phyloP scores from a whole-genome alignment of 1,140 invertebrate species.

The Melanaphis sacchari region DNA sequence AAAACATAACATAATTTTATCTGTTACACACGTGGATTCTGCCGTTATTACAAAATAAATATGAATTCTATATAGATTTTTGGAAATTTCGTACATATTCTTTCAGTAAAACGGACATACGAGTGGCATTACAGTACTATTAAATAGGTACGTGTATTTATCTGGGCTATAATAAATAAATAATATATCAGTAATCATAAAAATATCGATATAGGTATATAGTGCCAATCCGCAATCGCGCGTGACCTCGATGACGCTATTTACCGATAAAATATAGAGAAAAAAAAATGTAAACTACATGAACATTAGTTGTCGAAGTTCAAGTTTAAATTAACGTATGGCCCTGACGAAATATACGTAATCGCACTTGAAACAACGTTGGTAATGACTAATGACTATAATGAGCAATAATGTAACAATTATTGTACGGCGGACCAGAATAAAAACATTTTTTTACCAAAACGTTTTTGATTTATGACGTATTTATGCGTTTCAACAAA shows the following conservation, averaged over 20 bases:
- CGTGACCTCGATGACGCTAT: conserved; percentile 45
- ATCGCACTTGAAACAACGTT: conserved; percentile 45
- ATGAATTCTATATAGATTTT: not conserved
- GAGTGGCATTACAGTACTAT: not conserved
- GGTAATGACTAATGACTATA: not conserved
- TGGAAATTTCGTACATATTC: not conserved
- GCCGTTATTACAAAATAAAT: not conserved
- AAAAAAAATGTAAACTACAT: not conserved
- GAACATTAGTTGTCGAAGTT: conserved; percentile 45
- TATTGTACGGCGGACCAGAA: not conserved
- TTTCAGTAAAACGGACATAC: not conserved
- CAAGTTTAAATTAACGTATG: conserved; percentile 50
- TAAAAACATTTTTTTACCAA: not conserved
- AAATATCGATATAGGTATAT: not conserved
- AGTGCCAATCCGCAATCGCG: not conserved
- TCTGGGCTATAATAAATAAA: not conserved
- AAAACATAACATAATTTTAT: not conserved
- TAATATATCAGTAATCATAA: not conserved
- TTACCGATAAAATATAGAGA: not conserved
- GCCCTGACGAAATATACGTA: conserved; percentile 29
- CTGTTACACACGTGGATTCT: too few relatives aligned
- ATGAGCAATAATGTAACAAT: not conserved
- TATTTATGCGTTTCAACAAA: not conserved
- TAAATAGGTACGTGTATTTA: not conserved
- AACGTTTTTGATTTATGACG: not conserved